A percentile compares a stretch with the other conserved stretches of the same genome.
These are phyloP conservation scores for Agonopterix alstromeriana DNA, from an alignment of 2,888 invertebrate species.

Conservation along the genomic window DNA sequence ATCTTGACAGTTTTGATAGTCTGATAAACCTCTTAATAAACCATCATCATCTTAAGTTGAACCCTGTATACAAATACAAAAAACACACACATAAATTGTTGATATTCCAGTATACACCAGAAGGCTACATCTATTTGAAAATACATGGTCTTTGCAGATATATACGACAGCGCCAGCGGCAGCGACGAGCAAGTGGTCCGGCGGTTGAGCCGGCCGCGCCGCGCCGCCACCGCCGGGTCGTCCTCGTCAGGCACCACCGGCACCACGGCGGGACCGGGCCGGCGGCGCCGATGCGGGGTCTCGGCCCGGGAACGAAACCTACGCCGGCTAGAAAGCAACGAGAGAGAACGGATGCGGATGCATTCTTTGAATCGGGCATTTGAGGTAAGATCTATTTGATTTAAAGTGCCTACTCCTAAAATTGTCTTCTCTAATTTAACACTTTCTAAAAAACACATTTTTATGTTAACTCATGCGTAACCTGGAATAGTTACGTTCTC, in stretches of 20 bases:
- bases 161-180: slow-evolving; percentile 59
- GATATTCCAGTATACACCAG: too few relatives aligned
- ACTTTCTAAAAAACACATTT: too few relatives aligned
- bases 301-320: slow-evolving; percentile 91
- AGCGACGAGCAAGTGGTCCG: slow-evolving; percentile 50
- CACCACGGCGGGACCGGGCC: slow-evolving; percentile 40
- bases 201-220: slow-evolving; percentile 40
- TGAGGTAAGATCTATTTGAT: slow-evolving; percentile 46
- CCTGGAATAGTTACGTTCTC: too few relatives aligned
- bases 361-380: slow-evolving; percentile 94
- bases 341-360: slow-evolving; percentile 94
- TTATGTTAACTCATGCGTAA: too few relatives aligned
- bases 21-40: too few relatives aligned
- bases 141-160: slow-evolving; percentile 25
- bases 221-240: slow-evolving; percentile 37
- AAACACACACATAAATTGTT: too few relatives aligned
- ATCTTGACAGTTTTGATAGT: too few relatives aligned
- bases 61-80: too few relatives aligned
- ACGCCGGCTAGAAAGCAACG: slow-evolving; percentile 92
- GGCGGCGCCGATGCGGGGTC: slow-evolving; percentile 84
- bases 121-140: too few relatives aligned
- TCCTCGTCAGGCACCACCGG: slow-evolving; percentile 44
- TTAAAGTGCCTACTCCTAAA: too few relatives aligned
- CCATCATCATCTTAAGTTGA: too few relatives aligned
- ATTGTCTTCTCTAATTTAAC: too few relatives aligned